These are phyloP conservation scores for Panzeria rudis DNA, from an alignment of 2,888 invertebrate species.

Conservation along the genomic window DNA sequence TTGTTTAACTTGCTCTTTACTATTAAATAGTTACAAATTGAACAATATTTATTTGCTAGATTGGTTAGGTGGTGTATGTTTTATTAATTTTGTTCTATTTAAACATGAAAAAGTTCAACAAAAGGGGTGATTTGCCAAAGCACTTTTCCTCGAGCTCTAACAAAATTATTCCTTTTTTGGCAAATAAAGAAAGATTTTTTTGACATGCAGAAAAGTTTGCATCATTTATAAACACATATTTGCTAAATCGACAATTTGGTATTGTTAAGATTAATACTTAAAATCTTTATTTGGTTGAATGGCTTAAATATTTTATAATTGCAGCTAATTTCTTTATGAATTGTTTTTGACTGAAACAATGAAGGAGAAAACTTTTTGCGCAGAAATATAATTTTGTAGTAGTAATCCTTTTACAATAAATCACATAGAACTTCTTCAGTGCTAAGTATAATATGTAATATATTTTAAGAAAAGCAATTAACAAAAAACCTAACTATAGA, in stretches of 20 bases:
- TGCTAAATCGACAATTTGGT: neutral
- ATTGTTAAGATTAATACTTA: slow-evolving; percentile 11
- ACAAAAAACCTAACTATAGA: too few relatives aligned
- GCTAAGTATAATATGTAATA: too few relatives aligned
- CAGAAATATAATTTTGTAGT: too few relatives aligned
- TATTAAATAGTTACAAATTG: slow-evolving; percentile 52
- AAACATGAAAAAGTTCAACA: slow-evolving; percentile 2
- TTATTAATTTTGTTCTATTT: slow-evolving; percentile 7
- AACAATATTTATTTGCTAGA: slow-evolving; percentile 24
- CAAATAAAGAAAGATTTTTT: neutral
- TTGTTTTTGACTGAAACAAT: too few relatives aligned
- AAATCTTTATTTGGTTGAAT: neutral
- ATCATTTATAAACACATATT: neutral
- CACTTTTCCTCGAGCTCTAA: neutral
- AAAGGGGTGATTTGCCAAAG: slow-evolving; percentile 5
- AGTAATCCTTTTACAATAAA: too few relatives aligned
- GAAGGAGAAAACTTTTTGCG: too few relatives aligned
- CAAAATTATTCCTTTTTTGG: neutral
- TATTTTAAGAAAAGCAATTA: too few relatives aligned
- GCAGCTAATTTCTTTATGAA: neutral
- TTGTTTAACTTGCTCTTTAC: slow-evolving; percentile 49
- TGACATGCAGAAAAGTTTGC: neutral
- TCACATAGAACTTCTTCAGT: too few relatives aligned
- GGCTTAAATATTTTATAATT: neutral
- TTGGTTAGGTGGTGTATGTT: neutral